phyloP scores from a whole-genome alignment of 2,888 invertebrate genomes.

The Eilema sororculum region DNA sequence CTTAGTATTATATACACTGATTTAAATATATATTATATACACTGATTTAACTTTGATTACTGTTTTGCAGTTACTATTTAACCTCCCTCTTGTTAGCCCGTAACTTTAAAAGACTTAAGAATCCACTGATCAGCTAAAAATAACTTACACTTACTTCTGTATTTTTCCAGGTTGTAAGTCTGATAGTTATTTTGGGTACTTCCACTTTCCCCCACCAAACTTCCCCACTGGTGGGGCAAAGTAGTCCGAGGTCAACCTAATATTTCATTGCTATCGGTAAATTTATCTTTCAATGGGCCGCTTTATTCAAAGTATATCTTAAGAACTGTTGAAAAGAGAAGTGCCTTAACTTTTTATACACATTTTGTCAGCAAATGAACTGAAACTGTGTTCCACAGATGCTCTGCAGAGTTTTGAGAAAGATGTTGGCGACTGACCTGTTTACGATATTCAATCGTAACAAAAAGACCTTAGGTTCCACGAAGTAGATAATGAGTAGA shows the following conservation, averaged over 20 bases:
- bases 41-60: too few species aligned
- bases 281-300: slow-evolving; percentile 26
- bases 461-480: slow-evolving; percentile 6
- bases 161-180: not conserved
- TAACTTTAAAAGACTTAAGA: too few species aligned
- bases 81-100: too few species aligned
- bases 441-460: slow-evolving; percentile 26
- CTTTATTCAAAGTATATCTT: slow-evolving; percentile 81
- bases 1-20: too few species aligned
- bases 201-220: too few species aligned
- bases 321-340: slow-evolving; percentile 77
- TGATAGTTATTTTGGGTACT: not conserved
- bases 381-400: slow-evolving; percentile 81
- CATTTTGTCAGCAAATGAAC: slow-evolving; percentile 83
- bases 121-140: too few species aligned
- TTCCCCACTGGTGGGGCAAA: too few species aligned
- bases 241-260: not conserved
- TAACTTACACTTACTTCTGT: too few species aligned
- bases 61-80: too few species aligned
- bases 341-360: slow-evolving; percentile 84
- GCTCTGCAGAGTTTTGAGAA: slow-evolving; percentile 59
- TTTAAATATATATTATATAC: too few species aligned
- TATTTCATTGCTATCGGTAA: too few species aligned
- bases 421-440: slow-evolving; percentile 30
- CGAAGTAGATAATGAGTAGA: not conserved